These are phyloP conservation scores for Sinopyrophorus schimmeli DNA, from an alignment of 2,888 invertebrate species.

Conservation along the genomic window DNA sequence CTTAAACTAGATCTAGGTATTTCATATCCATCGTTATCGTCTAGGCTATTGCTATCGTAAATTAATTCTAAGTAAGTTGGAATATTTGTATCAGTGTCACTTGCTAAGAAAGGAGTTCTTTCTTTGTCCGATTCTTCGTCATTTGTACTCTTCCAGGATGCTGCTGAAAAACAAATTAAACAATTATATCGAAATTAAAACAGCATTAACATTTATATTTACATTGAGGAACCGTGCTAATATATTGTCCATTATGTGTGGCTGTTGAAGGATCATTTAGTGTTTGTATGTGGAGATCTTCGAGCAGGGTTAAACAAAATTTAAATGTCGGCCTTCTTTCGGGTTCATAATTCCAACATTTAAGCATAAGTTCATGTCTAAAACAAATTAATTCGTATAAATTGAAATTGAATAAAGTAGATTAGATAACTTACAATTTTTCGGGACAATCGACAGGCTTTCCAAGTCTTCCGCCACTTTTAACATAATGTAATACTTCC, in stretches of 20 bases:
- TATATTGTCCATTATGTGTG: conserved; percentile 57
- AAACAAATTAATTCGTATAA: conserved; percentile 34
- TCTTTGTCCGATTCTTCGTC: conserved; percentile 27
- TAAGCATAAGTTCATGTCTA: conserved; percentile 82
- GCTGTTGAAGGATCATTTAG: conserved; percentile 50
- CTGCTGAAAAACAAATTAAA: conserved; percentile 12
- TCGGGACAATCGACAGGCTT: conserved; percentile 84
- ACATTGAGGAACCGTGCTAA: conserved; percentile 55
- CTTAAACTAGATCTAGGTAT: conserved; percentile 35
- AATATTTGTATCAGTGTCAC: conserved; percentile 24
- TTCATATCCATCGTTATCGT: conserved; percentile 42
- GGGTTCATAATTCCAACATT: conserved; percentile 85
- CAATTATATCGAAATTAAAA: not conserved
- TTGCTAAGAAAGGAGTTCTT: conserved; percentile 24
- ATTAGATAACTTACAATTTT: conserved; percentile 71
- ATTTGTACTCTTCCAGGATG: conserved; percentile 20
- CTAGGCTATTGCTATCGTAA: conserved; percentile 35
- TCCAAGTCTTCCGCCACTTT: conserved; percentile 83
- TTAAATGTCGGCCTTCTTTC: conserved; percentile 87
- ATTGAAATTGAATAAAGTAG: too few relatives aligned
- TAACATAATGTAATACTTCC: conserved; percentile 88
- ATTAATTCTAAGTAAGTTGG: conserved; percentile 42
- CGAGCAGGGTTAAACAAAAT: conserved; percentile 71
- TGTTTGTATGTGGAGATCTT: conserved; percentile 49
- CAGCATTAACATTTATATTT: conserved; percentile 39